Base-by-base conservation (phyloP, 2,113 vertebrate genomes). In the Anser brachyrhynchus region DNA sequence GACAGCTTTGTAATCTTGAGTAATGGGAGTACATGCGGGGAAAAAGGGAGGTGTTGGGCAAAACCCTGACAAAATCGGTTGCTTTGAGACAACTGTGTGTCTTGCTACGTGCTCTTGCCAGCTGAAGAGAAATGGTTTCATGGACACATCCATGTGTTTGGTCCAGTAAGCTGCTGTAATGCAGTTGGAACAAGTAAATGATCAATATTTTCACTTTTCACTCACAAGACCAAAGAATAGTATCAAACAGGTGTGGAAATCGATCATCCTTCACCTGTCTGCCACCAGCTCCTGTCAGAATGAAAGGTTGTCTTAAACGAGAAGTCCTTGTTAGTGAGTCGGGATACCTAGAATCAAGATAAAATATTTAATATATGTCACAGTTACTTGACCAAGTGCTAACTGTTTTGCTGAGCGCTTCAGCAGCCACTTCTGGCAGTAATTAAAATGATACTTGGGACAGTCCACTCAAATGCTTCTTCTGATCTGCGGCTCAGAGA, bases 51-150 rank as follows among this genome's bases (percentile, higher is more conserved):
- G 13, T 49, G 52, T 64, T 89, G 52, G 74, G 49, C 62, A 69
- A 84, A 95, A 82, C 81, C 39, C 26, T 71, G 52, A 43, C 46
- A 79, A 57, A 91, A 85, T 95, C 78, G 76, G 55, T 87, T 19
- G 9, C 66, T 91, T 83, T 64, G 46, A 87, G 75, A 82, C 87
- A 10, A 25, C 64, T 55, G 11, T 58, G 29, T 84, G 41, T 59
- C 51, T 74, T 33, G n/a, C 67, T 80, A 4, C 7, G 1, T 46
- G 77, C 43, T 39, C 69, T 89, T 78, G 25, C 37, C 46, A 18
- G 51, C 74, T 93, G 80, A 33, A 26, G 66, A 55, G 72, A 59
- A 69, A 33, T 6, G 12, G 84, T 43, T 70, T 54, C 28, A 6
- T n/a, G 69, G 49, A 54, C 16, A 4, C 28, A 51, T 29, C 28